phyloP scores from a whole-genome alignment of 2,888 invertebrate species.

The Clostera curtula region DNA sequence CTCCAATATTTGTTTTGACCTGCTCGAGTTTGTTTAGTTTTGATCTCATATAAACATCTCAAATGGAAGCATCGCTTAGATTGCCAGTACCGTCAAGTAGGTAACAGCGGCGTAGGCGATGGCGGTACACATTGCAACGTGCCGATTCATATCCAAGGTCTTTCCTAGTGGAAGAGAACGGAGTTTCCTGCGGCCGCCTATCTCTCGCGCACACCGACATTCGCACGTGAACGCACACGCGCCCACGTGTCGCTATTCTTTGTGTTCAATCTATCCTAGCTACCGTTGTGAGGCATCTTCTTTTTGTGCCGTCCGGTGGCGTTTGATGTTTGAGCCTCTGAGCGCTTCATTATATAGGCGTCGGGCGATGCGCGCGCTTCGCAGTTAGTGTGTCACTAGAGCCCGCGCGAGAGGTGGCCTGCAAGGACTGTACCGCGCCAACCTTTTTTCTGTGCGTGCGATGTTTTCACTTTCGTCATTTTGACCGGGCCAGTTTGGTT shows the following conservation, averaged over 20 bases:
- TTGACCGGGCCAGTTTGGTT: slow-evolving; percentile 73
- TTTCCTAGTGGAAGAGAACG: slow-evolving; percentile 77
- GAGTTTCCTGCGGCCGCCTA: slow-evolving; percentile 75
- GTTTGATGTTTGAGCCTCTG: slow-evolving; percentile 61
- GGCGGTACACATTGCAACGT: slow-evolving; percentile 72
- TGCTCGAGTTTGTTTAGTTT: slow-evolving; percentile 20
- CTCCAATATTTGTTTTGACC: slow-evolving; percentile 36
- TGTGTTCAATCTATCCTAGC: slow-evolving; percentile 68
- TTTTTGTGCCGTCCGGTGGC: slow-evolving; percentile 64
- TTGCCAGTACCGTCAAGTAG: slow-evolving; percentile 55
- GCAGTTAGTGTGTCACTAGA: slow-evolving; percentile 73
- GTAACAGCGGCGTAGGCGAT: slow-evolving; percentile 69
- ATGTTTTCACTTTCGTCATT: slow-evolving; percentile 75
- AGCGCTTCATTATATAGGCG: slow-evolving; percentile 71
- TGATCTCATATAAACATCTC: slow-evolving; percentile 20
- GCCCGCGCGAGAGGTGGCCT: slow-evolving; percentile 69
- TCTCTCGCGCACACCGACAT: slow-evolving; percentile 66
- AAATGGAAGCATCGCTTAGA: slow-evolving; percentile 53
- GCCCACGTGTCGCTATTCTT: slow-evolving; percentile 66
- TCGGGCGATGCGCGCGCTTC: slow-evolving; percentile 64
- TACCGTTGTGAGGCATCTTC: slow-evolving; percentile 69
- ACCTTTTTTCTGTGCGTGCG: slow-evolving; percentile 73
- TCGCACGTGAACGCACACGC: slow-evolving; percentile 65
- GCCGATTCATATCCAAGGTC: slow-evolving; percentile 74
- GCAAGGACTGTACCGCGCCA: slow-evolving; percentile 70